phyloP scores from a whole-genome alignment of 2,888 invertebrate genomes.

The Achlya flavicornis region DNA sequence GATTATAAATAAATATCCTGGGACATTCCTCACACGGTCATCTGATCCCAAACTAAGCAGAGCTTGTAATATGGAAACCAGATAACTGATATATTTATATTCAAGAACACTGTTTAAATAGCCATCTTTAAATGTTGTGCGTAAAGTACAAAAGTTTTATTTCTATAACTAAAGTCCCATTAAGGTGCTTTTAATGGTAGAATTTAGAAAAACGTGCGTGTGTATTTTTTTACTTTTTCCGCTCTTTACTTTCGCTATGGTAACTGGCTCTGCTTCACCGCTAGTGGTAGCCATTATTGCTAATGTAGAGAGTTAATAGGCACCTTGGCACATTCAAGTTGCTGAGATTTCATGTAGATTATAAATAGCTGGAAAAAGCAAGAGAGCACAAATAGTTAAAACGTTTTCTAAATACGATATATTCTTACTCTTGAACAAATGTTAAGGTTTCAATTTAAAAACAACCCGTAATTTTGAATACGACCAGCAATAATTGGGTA shows the following conservation, averaged over 20 bases:
- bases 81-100: no score
- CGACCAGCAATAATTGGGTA: neutral
- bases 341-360: neutral
- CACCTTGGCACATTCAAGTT: neutral
- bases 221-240: neutral
- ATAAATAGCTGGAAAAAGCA: neutral
- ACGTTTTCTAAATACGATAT: neutral
- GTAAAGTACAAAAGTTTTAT: neutral
- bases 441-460: no score
- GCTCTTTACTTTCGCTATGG: neutral
- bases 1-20: no score
- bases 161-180: neutral
- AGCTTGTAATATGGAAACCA: no score
- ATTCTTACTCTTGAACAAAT: neutral
- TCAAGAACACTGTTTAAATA: neutral
- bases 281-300: slow-evolving; percentile 4
- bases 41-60: no score
- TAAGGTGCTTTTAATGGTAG: neutral
- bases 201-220: slow-evolving; percentile 5
- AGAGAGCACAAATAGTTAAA: neutral
- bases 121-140: neutral
- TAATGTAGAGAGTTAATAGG: neutral
- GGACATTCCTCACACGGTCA: no score
- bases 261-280: neutral
- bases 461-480: neutral